A percentile compares a stretch with the other conserved stretches of the same genome.
Conservation (phyloP, 2,113 vertebrate genomes). For the Lamprologus lemairii region DNA sequence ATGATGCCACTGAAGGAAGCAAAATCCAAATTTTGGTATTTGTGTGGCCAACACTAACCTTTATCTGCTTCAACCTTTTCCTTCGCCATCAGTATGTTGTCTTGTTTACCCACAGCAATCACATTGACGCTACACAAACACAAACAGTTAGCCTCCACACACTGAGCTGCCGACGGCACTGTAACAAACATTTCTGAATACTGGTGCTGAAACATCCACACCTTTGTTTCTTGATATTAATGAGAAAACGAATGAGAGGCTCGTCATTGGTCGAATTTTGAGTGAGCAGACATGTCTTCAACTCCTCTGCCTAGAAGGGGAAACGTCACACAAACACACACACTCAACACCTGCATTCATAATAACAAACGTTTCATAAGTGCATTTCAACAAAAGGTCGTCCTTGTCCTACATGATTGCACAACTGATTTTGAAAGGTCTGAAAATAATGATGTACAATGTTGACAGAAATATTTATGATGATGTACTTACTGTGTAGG, state of each 20-base stretch:
- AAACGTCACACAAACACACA: neutral
- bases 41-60: conserved; percentile 26
- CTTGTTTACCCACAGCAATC: conserved; percentile 46
- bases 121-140: conserved; percentile 60
- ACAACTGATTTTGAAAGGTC: neutral
- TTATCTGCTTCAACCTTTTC: neutral
- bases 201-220: conserved; percentile 31
- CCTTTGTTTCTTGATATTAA: conserved; percentile 55
- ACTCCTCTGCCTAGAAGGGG: conserved; percentile 56
- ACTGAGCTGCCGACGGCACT: neutral
- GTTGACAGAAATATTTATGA: neutral
- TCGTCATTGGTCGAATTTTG: conserved; percentile 33
- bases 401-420: neutral
- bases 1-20: neutral
- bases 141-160: neutral
- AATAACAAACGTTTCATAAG: neutral
- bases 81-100: conserved; percentile 34
- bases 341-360: neutral
- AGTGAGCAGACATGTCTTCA: conserved; percentile 51
- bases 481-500: conserved; percentile 75
- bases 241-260: conserved; percentile 68
- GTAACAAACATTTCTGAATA: neutral
- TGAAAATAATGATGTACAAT: neutral
- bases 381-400: neutral
- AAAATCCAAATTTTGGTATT: neutral